phyloP scores from a whole-genome alignment of 2,113 vertebrate species.

The Tretioscincus oriximinensis region DNA sequence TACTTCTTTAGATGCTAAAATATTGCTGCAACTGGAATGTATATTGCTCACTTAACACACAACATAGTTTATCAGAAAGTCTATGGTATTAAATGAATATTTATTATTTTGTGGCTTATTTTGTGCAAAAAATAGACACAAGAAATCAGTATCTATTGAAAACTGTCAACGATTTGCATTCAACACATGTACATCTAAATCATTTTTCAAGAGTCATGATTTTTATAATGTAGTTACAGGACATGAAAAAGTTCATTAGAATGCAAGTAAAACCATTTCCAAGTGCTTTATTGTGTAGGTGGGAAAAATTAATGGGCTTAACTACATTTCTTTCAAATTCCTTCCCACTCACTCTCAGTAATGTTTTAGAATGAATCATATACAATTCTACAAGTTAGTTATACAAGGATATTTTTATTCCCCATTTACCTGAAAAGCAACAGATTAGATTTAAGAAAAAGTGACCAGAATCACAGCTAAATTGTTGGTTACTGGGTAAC shows the following conservation, averaged over 20 bases:
- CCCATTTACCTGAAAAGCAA: background rate
- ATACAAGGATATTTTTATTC: background rate
- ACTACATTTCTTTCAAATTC: slow-evolving; percentile 6
- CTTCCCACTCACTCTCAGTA: background rate
- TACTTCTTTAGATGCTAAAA: too few relatives aligned
- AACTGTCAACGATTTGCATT: background rate
- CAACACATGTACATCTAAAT: background rate
- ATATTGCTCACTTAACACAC: background rate
- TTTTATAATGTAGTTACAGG: background rate
- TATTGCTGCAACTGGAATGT: background rate
- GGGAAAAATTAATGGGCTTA: slow-evolving; percentile 15
- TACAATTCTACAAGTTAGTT: background rate
- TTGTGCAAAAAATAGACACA: background rate
- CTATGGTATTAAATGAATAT: background rate
- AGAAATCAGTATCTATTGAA: background rate
- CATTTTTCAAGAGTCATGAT: background rate
- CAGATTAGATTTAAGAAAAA: background rate
- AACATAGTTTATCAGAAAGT: background rate
- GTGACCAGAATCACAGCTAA: background rate
- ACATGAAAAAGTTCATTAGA: background rate
- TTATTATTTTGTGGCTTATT: background rate
- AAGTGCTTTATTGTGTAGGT: slow-evolving; percentile 7
- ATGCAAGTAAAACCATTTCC: slow-evolving; percentile 13
- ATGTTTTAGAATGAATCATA: slow-evolving; percentile 13
- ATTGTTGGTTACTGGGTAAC: background rate